A percentile compares a stretch with the other conserved stretches of the same genome.
Conservation (phyloP, 1,140 invertebrate species). For the Brachionus paranguensis region DNA sequence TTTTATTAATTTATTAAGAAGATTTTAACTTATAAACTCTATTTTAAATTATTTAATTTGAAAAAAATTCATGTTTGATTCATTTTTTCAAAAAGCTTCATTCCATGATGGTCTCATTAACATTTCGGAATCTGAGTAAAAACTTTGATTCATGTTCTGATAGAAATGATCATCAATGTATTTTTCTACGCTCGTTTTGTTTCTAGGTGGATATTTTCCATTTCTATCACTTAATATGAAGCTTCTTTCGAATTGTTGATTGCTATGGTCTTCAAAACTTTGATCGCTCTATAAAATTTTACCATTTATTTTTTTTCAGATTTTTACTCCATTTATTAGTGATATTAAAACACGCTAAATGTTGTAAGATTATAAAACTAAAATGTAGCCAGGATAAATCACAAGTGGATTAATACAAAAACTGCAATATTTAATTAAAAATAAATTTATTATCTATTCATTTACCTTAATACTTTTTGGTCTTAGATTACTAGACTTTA, state of each 20-base stretch:
- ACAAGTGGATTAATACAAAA: background rate
- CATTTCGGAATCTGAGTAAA: background rate
- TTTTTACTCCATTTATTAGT: background rate
- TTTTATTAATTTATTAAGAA: too few relatives aligned
- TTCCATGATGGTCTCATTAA: background rate
- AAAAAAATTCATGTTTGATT: background rate
- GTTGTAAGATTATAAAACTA: background rate
- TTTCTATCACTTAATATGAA: constrained; percentile 16
- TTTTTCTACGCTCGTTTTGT: background rate
- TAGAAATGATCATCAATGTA: background rate
- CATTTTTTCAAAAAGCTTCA: background rate
- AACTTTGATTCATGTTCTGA: background rate
- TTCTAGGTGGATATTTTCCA: background rate
- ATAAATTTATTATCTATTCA: background rate
- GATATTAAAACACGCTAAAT: background rate
- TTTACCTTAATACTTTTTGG: background rate
- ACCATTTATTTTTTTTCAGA: background rate
- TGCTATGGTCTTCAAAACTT: background rate
- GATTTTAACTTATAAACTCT: too few relatives aligned
- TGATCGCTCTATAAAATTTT: background rate
- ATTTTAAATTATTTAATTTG: too few relatives aligned
- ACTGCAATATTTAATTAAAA: background rate
- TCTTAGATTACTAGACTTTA: background rate
- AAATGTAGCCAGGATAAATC: background rate
- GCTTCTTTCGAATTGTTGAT: background rate